Conservation (phyloP, 2,888 invertebrate species). For the Ferrisia virgata region DNA sequence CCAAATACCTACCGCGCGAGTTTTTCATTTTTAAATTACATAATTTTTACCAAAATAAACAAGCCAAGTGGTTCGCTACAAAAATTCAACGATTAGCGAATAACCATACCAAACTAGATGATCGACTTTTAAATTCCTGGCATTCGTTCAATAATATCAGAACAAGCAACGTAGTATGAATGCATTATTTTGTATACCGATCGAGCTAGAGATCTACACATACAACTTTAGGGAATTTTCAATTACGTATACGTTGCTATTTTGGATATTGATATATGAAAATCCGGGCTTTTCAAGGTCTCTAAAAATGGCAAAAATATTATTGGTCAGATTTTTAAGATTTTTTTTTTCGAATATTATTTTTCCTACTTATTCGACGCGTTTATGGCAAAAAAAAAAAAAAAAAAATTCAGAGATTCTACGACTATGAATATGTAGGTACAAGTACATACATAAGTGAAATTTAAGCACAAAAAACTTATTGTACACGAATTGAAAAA, state of each 20-base stretch:
- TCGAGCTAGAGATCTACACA: no score
- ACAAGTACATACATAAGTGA: no score
- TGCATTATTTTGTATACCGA: no score
- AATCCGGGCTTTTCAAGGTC: not conserved
- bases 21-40: not conserved
- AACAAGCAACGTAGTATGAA: not conserved
- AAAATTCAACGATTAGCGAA: not conserved
- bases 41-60: not conserved
- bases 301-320: not conserved
- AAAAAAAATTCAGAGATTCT: not conserved
- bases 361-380: not conserved
- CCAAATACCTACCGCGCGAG: not conserved
- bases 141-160: not conserved
- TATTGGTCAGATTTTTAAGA: not conserved
- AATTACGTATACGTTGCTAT: not conserved
- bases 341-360: not conserved
- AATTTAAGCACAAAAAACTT: no score
- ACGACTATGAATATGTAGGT: no score
- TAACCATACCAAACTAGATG: not conserved
- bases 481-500: no score
- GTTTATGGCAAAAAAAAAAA: not conserved
- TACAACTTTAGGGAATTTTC: not conserved
- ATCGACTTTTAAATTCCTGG: not conserved
- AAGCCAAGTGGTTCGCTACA: not conserved
- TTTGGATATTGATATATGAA: not conserved